A percentile compares a stretch with the other conserved stretches of the same genome.
Conservation (phyloP, 2,888 invertebrate genomes). For the Mesorhabditis sp. region DNA sequence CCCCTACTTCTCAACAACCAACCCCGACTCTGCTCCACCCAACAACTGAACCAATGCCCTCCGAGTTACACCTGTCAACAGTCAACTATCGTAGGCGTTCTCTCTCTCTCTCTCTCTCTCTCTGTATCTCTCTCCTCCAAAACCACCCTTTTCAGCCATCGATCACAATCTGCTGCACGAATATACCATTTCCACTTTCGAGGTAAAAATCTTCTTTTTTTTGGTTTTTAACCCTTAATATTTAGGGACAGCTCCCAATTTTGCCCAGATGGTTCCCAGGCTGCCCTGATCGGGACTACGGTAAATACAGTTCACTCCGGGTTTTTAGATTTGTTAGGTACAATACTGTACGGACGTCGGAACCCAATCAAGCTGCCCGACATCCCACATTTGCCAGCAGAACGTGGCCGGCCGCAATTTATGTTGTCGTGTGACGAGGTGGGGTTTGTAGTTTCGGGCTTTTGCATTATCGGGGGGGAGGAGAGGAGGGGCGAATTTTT, state of each 20-base stretch:
- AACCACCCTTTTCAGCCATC: conserved; percentile 27
- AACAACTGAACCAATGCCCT: conserved; percentile 40
- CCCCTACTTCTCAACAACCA: conserved; percentile 32
- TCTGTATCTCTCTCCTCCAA: not conserved
- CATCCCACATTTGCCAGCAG: not conserved
- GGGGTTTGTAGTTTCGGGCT: not conserved
- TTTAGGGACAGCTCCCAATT: not conserved
- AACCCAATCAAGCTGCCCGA: not conserved
- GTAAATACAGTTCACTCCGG: no score
- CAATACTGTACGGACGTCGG: not conserved
- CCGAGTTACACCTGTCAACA: conserved; percentile 45
- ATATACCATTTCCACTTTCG: not conserved
- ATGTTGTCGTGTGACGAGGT: not conserved
- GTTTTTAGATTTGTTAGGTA: not conserved
- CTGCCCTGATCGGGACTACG: not conserved
- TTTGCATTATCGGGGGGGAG: no score
- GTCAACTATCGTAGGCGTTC: conserved; percentile 41
- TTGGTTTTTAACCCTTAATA: not conserved
- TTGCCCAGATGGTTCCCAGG: not conserved
- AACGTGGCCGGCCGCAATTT: not conserved
- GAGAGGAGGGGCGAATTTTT: no score
- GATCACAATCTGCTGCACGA: conserved; percentile 34
- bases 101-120: conserved; percentile 18
- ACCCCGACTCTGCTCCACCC: conserved; percentile 32
- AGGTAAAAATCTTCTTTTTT: not conserved